Percentiles rank a stretch among this genome's conserved stretches.
These are phyloP conservation scores for Pollimyrus isidori DNA, from an alignment of 2,113 vertebrate species.

Conservation along the genomic window DNA sequence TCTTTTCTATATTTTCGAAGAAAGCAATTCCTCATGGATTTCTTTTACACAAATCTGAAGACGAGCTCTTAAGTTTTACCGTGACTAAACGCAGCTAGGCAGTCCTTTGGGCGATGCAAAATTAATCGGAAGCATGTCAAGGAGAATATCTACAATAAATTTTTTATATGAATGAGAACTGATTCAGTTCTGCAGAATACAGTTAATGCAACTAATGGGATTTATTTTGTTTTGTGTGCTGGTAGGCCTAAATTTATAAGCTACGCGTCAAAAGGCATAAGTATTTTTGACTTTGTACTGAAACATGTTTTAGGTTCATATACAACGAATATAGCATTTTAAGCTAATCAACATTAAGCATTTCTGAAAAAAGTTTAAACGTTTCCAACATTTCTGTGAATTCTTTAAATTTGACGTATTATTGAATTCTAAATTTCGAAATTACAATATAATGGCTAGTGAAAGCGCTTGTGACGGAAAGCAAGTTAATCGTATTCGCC, in stretches of 20 bases:
- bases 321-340: neutral
- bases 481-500: neutral
- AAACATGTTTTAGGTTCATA: neutral
- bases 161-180: slow-evolving; percentile 13
- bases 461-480: neutral
- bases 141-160: slow-evolving; percentile 10
- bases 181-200: neutral
- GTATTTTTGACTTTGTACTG: neutral
- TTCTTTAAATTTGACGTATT: neutral
- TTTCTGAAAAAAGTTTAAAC: neutral
- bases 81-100: neutral
- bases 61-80: neutral
- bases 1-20: neutral
- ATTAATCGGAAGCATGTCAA: slow-evolving; percentile 4
- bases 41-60: neutral
- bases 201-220: neutral
- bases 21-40: neutral
- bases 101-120: neutral
- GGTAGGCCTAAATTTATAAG: neutral
- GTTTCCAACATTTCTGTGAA: neutral
- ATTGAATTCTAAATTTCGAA: neutral
- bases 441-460: neutral
- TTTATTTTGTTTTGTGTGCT: neutral
- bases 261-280: neutral
- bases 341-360: neutral